These are phyloP conservation scores for Tigriopus californicus DNA, from an alignment of 2,888 invertebrate species.

Conservation along the genomic window DNA sequence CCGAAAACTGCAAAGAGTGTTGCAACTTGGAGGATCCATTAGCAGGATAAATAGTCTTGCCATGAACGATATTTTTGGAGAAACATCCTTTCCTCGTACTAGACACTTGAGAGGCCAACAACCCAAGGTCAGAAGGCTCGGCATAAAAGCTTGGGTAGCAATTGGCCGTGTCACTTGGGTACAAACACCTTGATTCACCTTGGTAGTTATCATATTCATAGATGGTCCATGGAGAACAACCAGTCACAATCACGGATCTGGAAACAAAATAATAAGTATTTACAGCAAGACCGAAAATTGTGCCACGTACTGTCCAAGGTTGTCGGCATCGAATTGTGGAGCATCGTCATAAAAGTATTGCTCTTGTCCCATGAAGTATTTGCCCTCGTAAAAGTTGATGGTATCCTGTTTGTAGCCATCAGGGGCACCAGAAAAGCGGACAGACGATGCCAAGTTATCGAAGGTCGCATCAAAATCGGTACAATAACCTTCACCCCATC, in stretches of 20 bases:
- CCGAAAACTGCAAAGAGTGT: too few relatives aligned
- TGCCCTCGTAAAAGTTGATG: slow-evolving; percentile 2
- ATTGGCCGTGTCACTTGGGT: background rate
- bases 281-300: background rate
- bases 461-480: background rate
- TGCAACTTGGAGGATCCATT: too few relatives aligned
- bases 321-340: background rate
- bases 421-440: slow-evolving; percentile 4
- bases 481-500: background rate
- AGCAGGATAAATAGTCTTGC: too few relatives aligned
- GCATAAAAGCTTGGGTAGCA: slow-evolving; percentile 9
- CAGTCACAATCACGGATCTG: slow-evolving; percentile 6
- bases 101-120: background rate
- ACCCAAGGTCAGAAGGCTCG: background rate
- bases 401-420: slow-evolving; percentile 6
- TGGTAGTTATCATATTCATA: slow-evolving; percentile 3
- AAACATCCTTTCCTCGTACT: slow-evolving; percentile 1
- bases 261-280: background rate
- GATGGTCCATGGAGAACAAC: slow-evolving; percentile 2
- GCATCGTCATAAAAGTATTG: slow-evolving; percentile 5
- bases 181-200: background rate
- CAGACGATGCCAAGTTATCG: background rate
- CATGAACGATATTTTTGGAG: background rate
- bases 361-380: background rate
- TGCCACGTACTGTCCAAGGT: background rate